Evolutionary conservation across 2,797 vertebrate genomes (phyloP), one percentile per base, ranked within the genome.

Genomic region (Acanthurus leucopareius): DNA sequence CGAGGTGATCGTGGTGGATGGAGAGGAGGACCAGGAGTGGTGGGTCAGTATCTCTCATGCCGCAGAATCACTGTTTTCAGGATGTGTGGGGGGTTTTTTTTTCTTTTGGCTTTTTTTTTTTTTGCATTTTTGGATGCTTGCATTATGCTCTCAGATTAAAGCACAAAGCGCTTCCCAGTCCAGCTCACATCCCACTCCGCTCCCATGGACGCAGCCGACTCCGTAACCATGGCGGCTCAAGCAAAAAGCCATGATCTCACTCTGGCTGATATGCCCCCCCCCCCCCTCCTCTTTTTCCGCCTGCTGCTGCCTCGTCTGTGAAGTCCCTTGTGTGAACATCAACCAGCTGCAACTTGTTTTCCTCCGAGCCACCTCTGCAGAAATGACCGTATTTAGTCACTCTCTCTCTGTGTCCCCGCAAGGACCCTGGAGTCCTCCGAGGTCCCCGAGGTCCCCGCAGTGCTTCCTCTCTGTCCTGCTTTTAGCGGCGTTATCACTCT

Each of bases 1-100:
- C 2, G 98, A 99, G 61, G 96, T 99, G 90, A 99, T 99, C 61
- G 92, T 99, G 54, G 98, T 99, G 78, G 98, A 98, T 0, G 98
- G 98, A 42, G 98, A 99, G 89, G 98, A 99, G 92, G 98, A 99
- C 93, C 97, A 98, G 66, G 98, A 99, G 96, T 99, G 98, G 98
- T 99, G 98, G 98, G 98, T 99, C 85, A 97, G 98, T 99, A 86
- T 71, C 87, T 42, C 59, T 60, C 60, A 1, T 0, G 13, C 48
- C 32, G 54, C 32, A 15, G 1, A 51, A 22, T 60, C 5, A 10
- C 0, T 11, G n/a, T 38, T 61, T 69, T 69, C 1, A 2, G 1
- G 25, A 38, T 17, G 42, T 14, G 9, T n/a, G n/a, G n/a, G n/a
- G n/a, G n/a, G n/a, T n/a, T n/a, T n/a, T n/a, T n/a, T n/a, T n/a